A percentile compares a stretch with the other conserved stretches of the same genome.
These are phyloP conservation scores for Drusus annulatus DNA, from an alignment of 1,140 invertebrate species.

Conservation along the genomic window DNA sequence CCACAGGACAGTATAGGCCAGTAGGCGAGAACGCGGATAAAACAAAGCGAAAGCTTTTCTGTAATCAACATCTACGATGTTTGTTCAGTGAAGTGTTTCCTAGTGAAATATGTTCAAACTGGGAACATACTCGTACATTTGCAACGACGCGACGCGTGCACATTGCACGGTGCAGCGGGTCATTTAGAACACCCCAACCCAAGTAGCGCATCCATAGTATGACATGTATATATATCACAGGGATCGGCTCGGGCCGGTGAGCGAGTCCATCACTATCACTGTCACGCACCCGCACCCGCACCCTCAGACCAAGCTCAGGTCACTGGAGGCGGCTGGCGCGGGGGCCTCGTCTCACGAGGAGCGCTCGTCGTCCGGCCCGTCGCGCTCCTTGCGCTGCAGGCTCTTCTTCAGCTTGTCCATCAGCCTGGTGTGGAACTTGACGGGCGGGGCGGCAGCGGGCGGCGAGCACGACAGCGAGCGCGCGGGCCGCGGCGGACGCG, in stretches of 20 bases:
- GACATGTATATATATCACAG: constrained; percentile 8
- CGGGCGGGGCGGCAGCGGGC: constrained; percentile 74
- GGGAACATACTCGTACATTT: background rate
- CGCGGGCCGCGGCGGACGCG: constrained; percentile 72
- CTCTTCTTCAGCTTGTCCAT: constrained; percentile 88
- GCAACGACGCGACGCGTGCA: background rate
- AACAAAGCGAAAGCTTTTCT: constrained; percentile 1
- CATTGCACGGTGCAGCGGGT: background rate
- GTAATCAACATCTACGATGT: constrained; percentile 10
- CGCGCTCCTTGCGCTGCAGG: constrained; percentile 78
- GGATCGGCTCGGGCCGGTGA: background rate
- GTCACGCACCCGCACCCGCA: background rate
- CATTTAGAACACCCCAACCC: background rate
- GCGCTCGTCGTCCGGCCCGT: constrained; percentile 65
- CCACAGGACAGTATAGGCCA: background rate
- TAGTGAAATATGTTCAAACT: constrained; percentile 5
- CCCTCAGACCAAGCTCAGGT: background rate
- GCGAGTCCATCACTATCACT: background rate
- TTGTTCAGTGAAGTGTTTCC: constrained; percentile 17
- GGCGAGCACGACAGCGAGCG: constrained; percentile 72
- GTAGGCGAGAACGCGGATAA: background rate
- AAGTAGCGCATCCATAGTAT: background rate
- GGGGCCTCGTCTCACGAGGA: constrained; percentile 64
- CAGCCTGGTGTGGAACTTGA: constrained; percentile 88
- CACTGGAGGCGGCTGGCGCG: constrained; percentile 19